phyloP scores from a whole-genome alignment of 1,140 invertebrate genomes.

The Zophobas morio region DNA sequence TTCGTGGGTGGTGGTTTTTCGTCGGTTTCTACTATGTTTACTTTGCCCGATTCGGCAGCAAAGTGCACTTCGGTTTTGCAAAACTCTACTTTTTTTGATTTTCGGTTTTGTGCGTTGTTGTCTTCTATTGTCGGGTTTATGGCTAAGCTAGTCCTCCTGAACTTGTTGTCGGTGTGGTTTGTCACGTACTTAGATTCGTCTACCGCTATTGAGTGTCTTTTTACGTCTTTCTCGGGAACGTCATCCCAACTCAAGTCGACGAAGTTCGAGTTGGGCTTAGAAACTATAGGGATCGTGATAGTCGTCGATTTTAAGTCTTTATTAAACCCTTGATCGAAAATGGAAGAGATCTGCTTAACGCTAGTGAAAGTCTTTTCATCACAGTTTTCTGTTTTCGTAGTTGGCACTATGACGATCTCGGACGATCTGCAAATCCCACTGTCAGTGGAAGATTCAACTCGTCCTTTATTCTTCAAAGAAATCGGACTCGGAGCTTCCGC shows the following conservation, averaged over 20 bases:
- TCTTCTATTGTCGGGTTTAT: constrained; percentile 64
- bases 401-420: constrained; percentile 69
- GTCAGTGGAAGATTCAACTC: constrained; percentile 79
- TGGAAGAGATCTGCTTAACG: constrained; percentile 57
- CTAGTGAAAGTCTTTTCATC: constrained; percentile 48
- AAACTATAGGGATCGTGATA: constrained; percentile 62
- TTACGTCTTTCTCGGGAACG: constrained; percentile 65
- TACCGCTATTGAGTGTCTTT: constrained; percentile 74
- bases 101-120: constrained; percentile 66
- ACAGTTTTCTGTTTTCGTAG: constrained; percentile 51
- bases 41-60: constrained; percentile 84
- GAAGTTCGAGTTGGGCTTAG: constrained; percentile 55
- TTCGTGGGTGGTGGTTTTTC: constrained; percentile 87
- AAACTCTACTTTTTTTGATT: constrained; percentile 84
- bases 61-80: constrained; percentile 91
- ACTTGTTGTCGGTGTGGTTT: constrained; percentile 61
- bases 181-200: constrained; percentile 71
- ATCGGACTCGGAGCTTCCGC: constrained; percentile 66
- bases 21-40: constrained; percentile 90
- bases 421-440: constrained; percentile 80
- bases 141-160: constrained; percentile 67
- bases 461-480: constrained; percentile 67
- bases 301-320: constrained; percentile 59
- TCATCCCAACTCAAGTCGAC: constrained; percentile 58
- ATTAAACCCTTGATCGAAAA: constrained; percentile 55